Evolutionary conservation across 2,113 vertebrate species (phyloP), one percentile per base, ranked within the genome.

Genomic region (Romanogobio albipinnatus): DNA sequence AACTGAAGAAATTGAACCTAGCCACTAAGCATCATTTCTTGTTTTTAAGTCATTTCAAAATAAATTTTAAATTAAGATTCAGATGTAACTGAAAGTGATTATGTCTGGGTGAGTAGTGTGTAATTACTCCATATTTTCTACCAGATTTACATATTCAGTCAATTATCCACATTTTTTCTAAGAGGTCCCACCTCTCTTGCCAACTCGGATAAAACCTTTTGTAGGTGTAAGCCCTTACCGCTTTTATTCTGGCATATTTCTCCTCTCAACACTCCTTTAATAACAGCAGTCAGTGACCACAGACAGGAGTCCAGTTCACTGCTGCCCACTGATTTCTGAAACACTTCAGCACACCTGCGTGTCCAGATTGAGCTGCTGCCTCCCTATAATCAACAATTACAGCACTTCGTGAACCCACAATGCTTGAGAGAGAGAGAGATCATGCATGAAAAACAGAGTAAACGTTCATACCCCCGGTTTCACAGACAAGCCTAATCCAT

Each of bases 201-300:
- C 64, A 9, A 7, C 29, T 68, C 58, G 3, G 58, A 61, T 61
- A 24, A 61, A 61, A 64, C 6, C 5, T 64, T 64, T 24, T 26
- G 0, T 33, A 64, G 29, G 26, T 26, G 15, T 3, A 64, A 13
- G 29, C 29, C 29, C 29, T 29, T 36, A 85, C 95, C 95, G 90
- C 70, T 47, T 88, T 91, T 87, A 82, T 91, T 66, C 2, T 8
- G 53, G 86, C 19, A 24, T 2, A 17, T 64, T 76, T 89, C 51
- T 61, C 93, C 93, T 89, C 90, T 95, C 51, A 96, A 84, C n/a
- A 95, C 61, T 85, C 87, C 92, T 89, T 94, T 96, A 6, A 96
- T 85, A 26, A 96, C 19, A 5, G 85, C 59, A 0, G 93, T 94
- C 62, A 97, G 86, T 0, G 93, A 94, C 91, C 94, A 94, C 49